phyloP scores from a whole-genome alignment of 2,113 vertebrate species.

The Cephalopholis sonnerati region DNA sequence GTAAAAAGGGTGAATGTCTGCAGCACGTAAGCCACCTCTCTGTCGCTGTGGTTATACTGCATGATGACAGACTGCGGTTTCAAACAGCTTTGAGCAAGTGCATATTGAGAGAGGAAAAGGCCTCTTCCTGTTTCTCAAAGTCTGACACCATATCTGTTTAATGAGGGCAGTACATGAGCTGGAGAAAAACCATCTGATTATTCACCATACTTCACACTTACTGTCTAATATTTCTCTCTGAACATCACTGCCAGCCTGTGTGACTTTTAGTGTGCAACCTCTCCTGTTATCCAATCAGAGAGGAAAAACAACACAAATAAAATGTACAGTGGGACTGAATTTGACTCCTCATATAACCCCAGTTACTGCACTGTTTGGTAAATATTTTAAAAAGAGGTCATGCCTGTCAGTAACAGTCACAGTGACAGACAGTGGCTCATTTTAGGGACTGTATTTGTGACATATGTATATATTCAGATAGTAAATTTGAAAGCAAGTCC shows the following conservation, averaged over 20 bases:
- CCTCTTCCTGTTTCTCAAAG: slow-evolving; percentile 47
- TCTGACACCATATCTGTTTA: background rate
- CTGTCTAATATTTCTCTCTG: background rate
- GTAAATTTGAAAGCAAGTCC: background rate
- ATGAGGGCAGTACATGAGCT: background rate
- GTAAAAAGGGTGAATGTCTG: background rate
- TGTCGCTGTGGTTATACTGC: background rate
- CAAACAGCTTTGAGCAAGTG: background rate
- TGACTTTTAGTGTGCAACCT: background rate
- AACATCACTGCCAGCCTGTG: background rate
- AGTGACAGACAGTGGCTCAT: no score
- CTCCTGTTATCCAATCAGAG: background rate
- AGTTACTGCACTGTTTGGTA: background rate
- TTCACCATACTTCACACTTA: background rate
- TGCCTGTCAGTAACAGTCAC: background rate
- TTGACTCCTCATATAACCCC: background rate
- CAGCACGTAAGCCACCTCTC: background rate
- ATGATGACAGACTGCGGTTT: slow-evolving; percentile 39
- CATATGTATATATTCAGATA: background rate
- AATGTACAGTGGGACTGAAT: background rate
- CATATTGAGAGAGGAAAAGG: background rate
- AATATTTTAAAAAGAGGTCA: background rate
- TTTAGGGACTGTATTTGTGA: background rate
- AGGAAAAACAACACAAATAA: background rate
- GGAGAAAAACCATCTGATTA: background rate